phyloP scores from a whole-genome alignment of 2,888 invertebrate genomes.

The Phaedon cochleariae region DNA sequence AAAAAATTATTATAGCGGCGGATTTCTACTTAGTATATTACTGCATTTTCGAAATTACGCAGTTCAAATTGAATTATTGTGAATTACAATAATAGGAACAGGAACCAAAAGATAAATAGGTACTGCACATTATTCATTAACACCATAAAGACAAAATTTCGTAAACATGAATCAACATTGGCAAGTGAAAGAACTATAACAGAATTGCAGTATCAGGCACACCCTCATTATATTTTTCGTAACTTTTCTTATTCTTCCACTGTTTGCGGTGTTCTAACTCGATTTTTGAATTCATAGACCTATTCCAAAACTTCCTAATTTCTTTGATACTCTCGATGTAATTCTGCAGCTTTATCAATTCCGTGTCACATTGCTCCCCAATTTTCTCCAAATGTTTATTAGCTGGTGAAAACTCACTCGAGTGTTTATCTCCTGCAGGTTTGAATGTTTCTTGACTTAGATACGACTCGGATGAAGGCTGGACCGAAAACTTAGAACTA shows the following conservation, averaged over 20 bases:
- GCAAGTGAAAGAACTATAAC: neutral
- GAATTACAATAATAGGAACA: too few relatives aligned
- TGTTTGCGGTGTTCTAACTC: neutral
- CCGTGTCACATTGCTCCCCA: neutral
- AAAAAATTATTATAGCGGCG: too few relatives aligned
- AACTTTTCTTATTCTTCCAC: neutral
- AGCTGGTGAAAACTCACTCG: neutral
- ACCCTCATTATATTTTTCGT: neutral
- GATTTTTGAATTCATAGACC: neutral
- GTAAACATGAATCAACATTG: neutral
- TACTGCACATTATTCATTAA: too few relatives aligned
- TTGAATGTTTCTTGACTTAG: neutral
- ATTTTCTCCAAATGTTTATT: neutral
- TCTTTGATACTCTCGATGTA: conserved; percentile 3
- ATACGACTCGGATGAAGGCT: neutral
- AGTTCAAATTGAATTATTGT: too few relatives aligned
- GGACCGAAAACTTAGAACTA: neutral
- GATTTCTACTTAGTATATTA: too few relatives aligned
- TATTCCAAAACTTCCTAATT: conserved; percentile 2
- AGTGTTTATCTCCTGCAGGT: neutral
- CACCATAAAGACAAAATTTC: too few relatives aligned
- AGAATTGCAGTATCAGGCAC: neutral
- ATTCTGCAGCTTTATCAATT: neutral
- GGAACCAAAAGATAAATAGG: too few relatives aligned
- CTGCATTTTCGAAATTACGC: too few relatives aligned